Evolutionary conservation across 2,113 vertebrate species (phyloP).

Genomic region (Trachemys scripta): DNA sequence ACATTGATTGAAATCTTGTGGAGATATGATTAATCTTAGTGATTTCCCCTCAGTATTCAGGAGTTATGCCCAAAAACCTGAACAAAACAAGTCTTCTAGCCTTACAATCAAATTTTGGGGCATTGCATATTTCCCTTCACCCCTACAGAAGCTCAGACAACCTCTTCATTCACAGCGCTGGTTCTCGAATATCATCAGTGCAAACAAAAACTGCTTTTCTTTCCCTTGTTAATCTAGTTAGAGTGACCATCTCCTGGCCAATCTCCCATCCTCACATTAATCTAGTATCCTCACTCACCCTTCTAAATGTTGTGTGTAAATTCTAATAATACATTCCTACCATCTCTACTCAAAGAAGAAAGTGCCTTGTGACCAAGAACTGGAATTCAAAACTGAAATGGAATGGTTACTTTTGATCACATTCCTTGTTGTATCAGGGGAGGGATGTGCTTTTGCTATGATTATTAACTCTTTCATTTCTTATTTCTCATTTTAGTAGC

Average conservation of each 20-base stretch:
- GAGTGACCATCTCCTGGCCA: neutral
- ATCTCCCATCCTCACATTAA: neutral
- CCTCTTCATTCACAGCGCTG: neutral
- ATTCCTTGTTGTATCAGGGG: neutral
- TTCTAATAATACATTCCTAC: neutral
- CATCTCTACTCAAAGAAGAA: neutral
- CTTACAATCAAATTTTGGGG: neutral
- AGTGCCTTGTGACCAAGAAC: neutral
- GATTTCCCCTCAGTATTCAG: neutral
- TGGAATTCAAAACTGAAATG: neutral
- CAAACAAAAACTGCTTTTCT: neutral
- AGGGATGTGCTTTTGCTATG: neutral
- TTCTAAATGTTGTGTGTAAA: neutral
- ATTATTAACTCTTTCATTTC: neutral
- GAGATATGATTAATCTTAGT: neutral
- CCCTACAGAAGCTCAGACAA: neutral
- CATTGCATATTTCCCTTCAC: neutral
- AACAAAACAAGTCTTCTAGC: rapidly evolving
- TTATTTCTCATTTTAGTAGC: neutral
- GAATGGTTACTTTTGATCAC: neutral
- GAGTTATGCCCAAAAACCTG: neutral
- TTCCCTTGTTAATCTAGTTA: neutral
- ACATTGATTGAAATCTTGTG: neutral
- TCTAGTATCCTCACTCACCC: neutral
- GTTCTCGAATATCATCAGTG: neutral